phyloP scores from a whole-genome alignment of 1,140 invertebrate species.

The Subanguina moxae region DNA sequence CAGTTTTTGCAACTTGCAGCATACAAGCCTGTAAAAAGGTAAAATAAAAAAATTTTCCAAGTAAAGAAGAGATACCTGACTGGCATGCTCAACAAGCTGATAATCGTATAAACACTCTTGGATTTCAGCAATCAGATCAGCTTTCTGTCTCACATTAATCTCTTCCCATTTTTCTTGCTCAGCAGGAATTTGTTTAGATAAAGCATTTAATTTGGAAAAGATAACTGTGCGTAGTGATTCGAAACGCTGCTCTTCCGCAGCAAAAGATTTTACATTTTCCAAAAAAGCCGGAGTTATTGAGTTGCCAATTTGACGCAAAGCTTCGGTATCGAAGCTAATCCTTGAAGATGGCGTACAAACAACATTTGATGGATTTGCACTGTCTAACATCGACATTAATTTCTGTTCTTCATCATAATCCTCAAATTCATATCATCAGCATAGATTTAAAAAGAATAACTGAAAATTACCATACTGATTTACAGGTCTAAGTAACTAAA shows the following conservation, averaged over 20 bases:
- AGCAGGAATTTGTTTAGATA: not conserved
- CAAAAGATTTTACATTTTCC: constrained; percentile 6
- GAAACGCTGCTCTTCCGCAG: constrained; percentile 8
- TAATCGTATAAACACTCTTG: constrained; percentile 14
- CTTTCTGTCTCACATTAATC: not conserved
- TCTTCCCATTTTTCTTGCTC: constrained; percentile 2
- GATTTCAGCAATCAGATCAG: constrained; percentile 1
- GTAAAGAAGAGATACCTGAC: not conserved
- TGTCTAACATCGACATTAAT: too few relatives aligned
- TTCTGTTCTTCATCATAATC: too few relatives aligned
- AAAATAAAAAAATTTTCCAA: too few relatives aligned
- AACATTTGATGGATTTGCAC: too few relatives aligned
- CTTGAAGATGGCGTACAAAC: too few relatives aligned
- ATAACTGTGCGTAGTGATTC: constrained; percentile 1
- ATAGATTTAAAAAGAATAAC: too few relatives aligned
- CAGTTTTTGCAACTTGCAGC: constrained; percentile 6
- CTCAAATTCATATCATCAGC: too few relatives aligned
- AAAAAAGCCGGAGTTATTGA: not conserved
- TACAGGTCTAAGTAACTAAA: too few relatives aligned
- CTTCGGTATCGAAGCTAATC: not conserved
- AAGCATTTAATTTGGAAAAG: not conserved
- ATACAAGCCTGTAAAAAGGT: not conserved
- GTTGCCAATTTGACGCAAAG: not conserved
- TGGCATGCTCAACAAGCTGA: constrained; percentile 19
- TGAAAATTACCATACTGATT: too few relatives aligned